Base-by-base conservation (phyloP, 2,797 vertebrate genomes). In the Acanthiza pusilla region DNA sequence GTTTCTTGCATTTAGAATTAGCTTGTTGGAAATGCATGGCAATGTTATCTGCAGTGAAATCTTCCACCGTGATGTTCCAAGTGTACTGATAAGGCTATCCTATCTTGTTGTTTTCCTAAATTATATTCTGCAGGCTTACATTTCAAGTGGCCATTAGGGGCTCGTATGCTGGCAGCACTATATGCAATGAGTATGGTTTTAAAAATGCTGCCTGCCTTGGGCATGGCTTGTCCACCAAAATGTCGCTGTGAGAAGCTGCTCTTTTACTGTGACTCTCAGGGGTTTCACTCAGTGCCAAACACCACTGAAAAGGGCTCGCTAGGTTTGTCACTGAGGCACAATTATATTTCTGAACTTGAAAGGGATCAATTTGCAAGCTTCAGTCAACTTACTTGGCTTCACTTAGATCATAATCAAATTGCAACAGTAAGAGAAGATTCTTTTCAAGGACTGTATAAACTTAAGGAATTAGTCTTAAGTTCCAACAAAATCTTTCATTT, bases 121-220 rank as follows among this genome's bases (percentile, higher is more conserved):
- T 98, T 98, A 97, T 98, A 98, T 98, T 98, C 98, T 98, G 98
- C 99, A 99, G 99, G 99, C 99, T 99, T 99, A 99, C 99, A 99
- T 99, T 99, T 99, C 99, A 99, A 99, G 99, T 99, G 99, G 99
- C 99, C 98, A 99, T 99, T 99, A 99, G 99, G 99, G 99, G 99
- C 99, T 99, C 98, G 98, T 98, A 98, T 99, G 99, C 98, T 99
- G 98, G 98, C 98, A 98, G 99, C 98, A 98, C 98, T 99, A 98
- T 99, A 98, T 99, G 98, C 99, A 98, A 99, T 99, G 98, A 99
- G 99, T 98, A 99, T 99, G 99, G 98, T 99, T 96, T 98, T 99
- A 98, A 99, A 99, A 98, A 98, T 98, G 98, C 98, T 99, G 98
- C 98, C 99, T 98, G 98, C 98, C 98, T 98, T 99, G 97, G 99